Evolutionary conservation across 2,888 invertebrate species (phyloP).

Genomic region (Schrankia costaestrigalis): DNA sequence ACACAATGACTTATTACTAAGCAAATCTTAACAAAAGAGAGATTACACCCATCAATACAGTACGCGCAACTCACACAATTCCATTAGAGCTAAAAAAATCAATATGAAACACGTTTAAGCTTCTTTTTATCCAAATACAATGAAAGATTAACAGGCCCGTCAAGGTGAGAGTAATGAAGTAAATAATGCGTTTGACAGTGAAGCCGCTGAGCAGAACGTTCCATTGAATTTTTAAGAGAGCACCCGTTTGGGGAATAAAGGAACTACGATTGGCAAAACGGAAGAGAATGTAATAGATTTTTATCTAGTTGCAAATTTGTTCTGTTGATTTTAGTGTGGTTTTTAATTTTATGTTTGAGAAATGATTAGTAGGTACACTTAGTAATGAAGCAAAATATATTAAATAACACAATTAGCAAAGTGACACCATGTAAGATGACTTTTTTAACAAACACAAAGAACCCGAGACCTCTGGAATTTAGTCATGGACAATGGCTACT

Average conservation of each 20-base stretch:
- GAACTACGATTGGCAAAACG: slow-evolving; percentile 23
- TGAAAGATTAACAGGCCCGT: slow-evolving; percentile 67
- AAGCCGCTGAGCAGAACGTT: slow-evolving; percentile 37
- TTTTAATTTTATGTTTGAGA: no score
- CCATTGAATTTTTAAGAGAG: slow-evolving; percentile 64
- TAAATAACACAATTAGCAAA: no score
- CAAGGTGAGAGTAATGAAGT: slow-evolving; percentile 66
- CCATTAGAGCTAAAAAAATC: slow-evolving; percentile 43
- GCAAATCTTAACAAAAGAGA: slow-evolving; percentile 19
- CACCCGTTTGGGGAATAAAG: slow-evolving; percentile 41
- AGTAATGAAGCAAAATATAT: no score
- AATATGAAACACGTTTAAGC: slow-evolving; percentile 50
- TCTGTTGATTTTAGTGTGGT: not conserved
- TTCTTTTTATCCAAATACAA: slow-evolving; percentile 54
- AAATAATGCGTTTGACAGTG: slow-evolving; percentile 67
- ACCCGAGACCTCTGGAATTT: no score
- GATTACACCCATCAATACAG: slow-evolving; percentile 23
- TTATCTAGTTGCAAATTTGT: slow-evolving; percentile 5
- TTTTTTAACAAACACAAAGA: no score
- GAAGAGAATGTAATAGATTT: slow-evolving; percentile 20
- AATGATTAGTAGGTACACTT: no score
- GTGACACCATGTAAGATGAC: no score
- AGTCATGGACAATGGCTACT: no score
- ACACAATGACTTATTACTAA: slow-evolving; percentile 15
- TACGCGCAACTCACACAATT: slow-evolving; percentile 43